These are phyloP conservation scores for Trachops cirrhosus DNA, from an alignment of 2,797 vertebrate genomes.

Conservation along the genomic window DNA sequence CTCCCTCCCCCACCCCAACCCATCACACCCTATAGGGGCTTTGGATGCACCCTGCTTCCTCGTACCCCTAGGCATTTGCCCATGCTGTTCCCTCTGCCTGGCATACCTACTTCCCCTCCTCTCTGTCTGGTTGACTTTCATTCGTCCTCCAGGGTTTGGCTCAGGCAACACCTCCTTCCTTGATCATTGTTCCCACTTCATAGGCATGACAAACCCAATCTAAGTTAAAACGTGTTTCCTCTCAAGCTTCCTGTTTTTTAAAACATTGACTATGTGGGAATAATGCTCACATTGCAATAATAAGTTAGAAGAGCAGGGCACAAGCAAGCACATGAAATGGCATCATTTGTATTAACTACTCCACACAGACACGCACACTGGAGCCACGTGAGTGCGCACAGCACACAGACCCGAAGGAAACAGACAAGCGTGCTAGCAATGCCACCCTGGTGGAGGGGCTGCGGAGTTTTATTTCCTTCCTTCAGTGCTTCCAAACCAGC, in stretches of 20 bases:
- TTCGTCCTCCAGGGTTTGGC: neutral
- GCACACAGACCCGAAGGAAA: neutral
- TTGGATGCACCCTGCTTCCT: neutral
- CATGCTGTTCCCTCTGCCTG: neutral
- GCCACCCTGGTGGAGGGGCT: neutral
- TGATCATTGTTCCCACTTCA: neutral
- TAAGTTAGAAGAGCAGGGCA: neutral
- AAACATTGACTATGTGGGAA: neutral
- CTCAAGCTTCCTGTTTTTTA: neutral
- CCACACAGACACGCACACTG: neutral
- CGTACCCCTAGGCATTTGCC: neutral
- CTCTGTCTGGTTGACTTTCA: neutral
- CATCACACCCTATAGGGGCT: neutral
- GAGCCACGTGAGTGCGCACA: neutral
- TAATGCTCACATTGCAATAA: neutral
- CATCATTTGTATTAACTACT: neutral
- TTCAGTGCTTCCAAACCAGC: neutral
- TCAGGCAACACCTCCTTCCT: neutral
- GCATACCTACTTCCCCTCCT: neutral
- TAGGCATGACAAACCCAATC: neutral
- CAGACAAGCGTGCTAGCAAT: fast-evolving
- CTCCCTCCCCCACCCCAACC: neutral
- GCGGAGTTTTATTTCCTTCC: neutral
- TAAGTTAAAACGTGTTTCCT: neutral
- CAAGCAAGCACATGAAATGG: neutral